These are phyloP conservation scores for Uloborus diversus DNA, from an alignment of 1,140 invertebrate genomes.

Conservation along the genomic window DNA sequence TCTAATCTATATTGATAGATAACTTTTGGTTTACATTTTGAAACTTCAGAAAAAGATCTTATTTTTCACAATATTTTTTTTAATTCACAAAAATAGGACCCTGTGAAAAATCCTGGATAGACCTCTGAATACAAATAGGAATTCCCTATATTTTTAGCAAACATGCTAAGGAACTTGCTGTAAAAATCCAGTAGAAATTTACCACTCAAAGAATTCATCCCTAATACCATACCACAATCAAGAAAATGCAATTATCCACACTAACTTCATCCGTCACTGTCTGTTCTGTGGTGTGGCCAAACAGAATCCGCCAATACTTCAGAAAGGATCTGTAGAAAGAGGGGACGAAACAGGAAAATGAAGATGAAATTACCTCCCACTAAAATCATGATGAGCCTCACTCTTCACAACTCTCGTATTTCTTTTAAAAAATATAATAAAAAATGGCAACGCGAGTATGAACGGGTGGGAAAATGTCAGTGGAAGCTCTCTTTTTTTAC, in stretches of 20 bases:
- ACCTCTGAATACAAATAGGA: neutral
- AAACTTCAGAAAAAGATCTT: no score
- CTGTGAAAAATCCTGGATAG: neutral
- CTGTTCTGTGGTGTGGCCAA: neutral
- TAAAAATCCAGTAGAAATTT: neutral
- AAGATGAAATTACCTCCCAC: conserved; percentile 32
- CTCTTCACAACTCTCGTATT: neutral
- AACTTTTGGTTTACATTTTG: no score
- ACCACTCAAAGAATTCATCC: neutral
- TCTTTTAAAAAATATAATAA: neutral
- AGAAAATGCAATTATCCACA: neutral
- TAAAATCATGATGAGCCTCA: neutral
- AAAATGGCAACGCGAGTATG: neutral
- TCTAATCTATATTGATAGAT: no score
- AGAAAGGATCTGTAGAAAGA: neutral
- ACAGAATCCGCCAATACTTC: neutral
- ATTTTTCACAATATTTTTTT: no score
- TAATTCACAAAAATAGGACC: no score
- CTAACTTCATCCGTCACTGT: neutral
- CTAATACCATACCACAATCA: neutral
- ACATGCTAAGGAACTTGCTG: neutral
- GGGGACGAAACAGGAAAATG: conserved; percentile 2
- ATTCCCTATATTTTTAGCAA: neutral
- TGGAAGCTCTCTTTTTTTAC: neutral
- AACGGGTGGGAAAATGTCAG: conserved; percentile 23